phyloP scores from a whole-genome alignment of 2,113 vertebrate genomes.

The Eidolon helvum region DNA sequence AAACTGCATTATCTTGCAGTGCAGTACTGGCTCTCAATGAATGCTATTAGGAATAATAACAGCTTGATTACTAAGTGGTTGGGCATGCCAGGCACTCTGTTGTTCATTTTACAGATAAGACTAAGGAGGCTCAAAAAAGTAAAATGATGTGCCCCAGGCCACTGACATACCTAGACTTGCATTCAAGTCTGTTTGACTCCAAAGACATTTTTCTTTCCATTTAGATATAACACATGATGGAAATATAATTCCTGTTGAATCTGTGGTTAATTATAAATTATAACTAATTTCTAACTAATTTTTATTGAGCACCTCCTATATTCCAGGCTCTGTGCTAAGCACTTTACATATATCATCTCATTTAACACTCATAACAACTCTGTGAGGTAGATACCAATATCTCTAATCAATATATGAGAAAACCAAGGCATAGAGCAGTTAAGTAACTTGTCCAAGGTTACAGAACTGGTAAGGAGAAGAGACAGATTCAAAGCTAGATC shows the following conservation, averaged over 20 bases:
- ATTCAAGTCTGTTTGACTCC: background rate
- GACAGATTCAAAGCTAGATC: constrained; percentile 21
- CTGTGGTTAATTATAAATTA: constrained; percentile 23
- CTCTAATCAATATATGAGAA: background rate
- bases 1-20: background rate
- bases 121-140: background rate
- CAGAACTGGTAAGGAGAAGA: background rate
- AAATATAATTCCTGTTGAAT: background rate
- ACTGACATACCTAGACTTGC: background rate
- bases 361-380: background rate
- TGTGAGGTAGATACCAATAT: constrained; percentile 1
- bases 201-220: constrained; percentile 21
- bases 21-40: background rate
- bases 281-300: background rate
- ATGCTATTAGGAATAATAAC: background rate
- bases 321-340: background rate
- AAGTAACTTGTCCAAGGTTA: constrained; percentile 16
- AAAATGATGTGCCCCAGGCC: background rate
- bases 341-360: background rate
- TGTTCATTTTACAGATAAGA: constrained; percentile 35
- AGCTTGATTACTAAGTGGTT: constrained; percentile 19
- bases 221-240: background rate
- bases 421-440: constrained; percentile 21
- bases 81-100: background rate
- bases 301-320: background rate